Base-by-base conservation (phyloP, 2,113 vertebrate species). In the Macaca nemestrina region DNA sequence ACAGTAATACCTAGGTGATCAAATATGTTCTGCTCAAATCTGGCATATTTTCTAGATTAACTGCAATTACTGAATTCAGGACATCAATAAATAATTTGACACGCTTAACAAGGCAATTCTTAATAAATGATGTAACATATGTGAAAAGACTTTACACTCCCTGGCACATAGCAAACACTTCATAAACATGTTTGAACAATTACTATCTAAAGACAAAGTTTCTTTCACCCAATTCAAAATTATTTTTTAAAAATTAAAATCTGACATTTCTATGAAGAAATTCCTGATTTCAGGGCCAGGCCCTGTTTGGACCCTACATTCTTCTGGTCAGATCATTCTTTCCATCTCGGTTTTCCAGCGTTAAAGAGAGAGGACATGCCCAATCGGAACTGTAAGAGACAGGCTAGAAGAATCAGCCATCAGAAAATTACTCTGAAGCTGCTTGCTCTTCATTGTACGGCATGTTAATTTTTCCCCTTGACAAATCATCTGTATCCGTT, bases 11-110 rank as follows among this genome's bases (percentile, higher is more conserved):
- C 32, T 84, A 91, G 80, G 59, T 57, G 43, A 90, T 52, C 84
- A 83, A 95, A 89, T 13, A 61, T 18, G 32, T 43, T 57, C 48
- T 79, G 57, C 78, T 94, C 89, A 88, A 96, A 94, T 72, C 43
- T 92, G 79, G n/a, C 68, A 67, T 79, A 35, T 88, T 90, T 97
- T 87, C 64, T 93, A 84, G 38, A 91, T 73, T 70, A 95, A 85
- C n/a, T 40, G 68, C 95, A 95, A 94, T 2, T 76, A 76, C 61
- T 94, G 50, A 93, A 72, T 64, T 94, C 76, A 55, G 73, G 87
- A 61, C 18, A 27, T 16, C 73, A 95, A 95, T 45, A 76, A 70
- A 88, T 94, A 96, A 92, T 84, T 93, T 81, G 82, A 81, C 50
- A 57, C 48, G 30, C 6, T 67, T 90, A 73, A 70, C 1, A 75